Evolutionary conservation across 2,113 vertebrate genomes (phyloP).

Genomic region (Aramus guarauna): DNA sequence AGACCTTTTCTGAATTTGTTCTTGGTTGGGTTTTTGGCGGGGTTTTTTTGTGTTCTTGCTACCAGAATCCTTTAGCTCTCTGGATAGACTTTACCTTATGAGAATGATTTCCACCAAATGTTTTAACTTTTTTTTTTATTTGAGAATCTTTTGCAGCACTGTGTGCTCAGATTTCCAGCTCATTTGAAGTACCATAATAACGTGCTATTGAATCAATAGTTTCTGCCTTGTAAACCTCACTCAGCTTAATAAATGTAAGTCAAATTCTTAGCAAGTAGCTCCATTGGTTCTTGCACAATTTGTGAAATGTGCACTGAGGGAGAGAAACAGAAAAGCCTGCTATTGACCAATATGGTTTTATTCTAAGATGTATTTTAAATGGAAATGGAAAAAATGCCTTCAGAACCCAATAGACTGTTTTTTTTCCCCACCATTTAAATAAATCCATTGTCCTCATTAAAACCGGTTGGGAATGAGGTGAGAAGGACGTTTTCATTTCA

Average conservation of each 20-base stretch:
- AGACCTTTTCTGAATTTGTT: neutral
- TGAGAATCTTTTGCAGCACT: neutral
- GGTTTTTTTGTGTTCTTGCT: neutral
- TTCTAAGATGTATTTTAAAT: neutral
- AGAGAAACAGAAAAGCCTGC: neutral
- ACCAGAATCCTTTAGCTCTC: neutral
- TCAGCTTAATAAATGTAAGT: neutral
- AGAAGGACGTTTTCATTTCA: neutral
- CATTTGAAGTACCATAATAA: neutral
- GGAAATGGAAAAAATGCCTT: neutral
- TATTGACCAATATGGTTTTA: neutral
- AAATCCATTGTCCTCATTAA: neutral
- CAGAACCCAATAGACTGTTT: neutral
- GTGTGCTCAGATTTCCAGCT: neutral
- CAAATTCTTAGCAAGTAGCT: neutral
- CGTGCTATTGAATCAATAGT: neutral
- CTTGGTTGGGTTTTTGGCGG: too few relatives aligned
- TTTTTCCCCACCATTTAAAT: neutral
- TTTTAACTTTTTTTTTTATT: neutral
- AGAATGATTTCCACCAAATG: neutral
- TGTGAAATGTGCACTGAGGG: neutral
- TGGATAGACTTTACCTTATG: neutral
- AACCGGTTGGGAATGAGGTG: neutral
- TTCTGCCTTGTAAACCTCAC: neutral
- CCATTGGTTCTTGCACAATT: neutral